Evolutionary conservation across 2,797 vertebrate species (phyloP).

Genomic region (Harpagifer antarcticus): DNA sequence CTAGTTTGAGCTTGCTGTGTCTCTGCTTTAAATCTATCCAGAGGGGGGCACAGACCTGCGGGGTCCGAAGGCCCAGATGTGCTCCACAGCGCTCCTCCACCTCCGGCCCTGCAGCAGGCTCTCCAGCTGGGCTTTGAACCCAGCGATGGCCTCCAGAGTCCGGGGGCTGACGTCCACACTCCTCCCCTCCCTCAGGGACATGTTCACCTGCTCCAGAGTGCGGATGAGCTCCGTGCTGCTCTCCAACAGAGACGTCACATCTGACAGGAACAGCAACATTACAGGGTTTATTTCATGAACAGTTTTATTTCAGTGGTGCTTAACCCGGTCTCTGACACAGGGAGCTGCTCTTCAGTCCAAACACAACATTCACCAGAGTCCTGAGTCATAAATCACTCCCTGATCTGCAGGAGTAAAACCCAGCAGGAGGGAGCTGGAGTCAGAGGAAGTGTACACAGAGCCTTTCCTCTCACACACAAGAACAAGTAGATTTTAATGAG

Average conservation of each 20-base stretch:
- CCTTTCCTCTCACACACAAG: background rate
- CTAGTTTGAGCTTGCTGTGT: background rate
- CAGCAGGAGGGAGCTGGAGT: no score
- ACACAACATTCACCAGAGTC: background rate
- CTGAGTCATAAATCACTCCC: no score
- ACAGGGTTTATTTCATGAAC: background rate
- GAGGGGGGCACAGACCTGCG: slow-evolving; percentile 79
- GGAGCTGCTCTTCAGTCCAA: background rate
- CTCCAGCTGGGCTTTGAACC: slow-evolving; percentile 88
- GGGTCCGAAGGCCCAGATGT: slow-evolving; percentile 96
- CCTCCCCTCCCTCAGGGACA: slow-evolving; percentile 89
- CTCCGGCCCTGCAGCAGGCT: slow-evolving; percentile 88
- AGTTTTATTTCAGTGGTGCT: background rate
- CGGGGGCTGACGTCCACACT: slow-evolving; percentile 82
- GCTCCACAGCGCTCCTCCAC: slow-evolving; percentile 92
- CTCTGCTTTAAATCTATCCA: background rate
- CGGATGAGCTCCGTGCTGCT: slow-evolving; percentile 90
- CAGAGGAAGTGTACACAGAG: no score
- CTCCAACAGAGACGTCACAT: slow-evolving; percentile 91
- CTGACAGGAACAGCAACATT: slow-evolving; percentile 41
- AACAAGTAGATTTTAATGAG: no score
- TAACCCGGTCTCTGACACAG: background rate
- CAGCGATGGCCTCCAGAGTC: slow-evolving; percentile 85
- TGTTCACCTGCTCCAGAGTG: slow-evolving; percentile 90
- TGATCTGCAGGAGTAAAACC: background rate